Evolutionary conservation across 2,797 vertebrate genomes (phyloP).

Genomic region (Melanotaenia nigrans): DNA sequence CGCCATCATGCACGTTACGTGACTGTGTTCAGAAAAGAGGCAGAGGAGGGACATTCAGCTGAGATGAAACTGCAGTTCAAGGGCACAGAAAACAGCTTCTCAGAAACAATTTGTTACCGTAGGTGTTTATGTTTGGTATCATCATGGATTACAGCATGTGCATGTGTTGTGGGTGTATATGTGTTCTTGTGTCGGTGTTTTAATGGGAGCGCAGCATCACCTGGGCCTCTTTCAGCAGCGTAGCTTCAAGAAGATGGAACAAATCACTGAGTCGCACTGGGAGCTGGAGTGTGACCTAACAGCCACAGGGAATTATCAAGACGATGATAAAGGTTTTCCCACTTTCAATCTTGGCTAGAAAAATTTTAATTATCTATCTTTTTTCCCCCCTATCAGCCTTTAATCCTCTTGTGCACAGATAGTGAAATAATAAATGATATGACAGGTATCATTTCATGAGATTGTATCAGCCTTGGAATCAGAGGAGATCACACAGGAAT

Average conservation of each 20-base stretch:
- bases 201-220: constrained; percentile 45
- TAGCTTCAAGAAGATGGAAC: constrained; percentile 31
- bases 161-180: background rate
- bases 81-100: constrained; percentile 15
- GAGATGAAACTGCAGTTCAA: constrained; percentile 1
- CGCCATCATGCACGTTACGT: constrained; percentile 12
- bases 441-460: no score
- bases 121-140: no score
- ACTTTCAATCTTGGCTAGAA: constrained; percentile 12
- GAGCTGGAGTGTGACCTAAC: constrained; percentile 35
- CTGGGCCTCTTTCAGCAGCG: background rate
- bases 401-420: constrained; percentile 13
- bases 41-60: background rate
- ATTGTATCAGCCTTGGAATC: no score
- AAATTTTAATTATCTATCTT: constrained; percentile 39
- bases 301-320: constrained; percentile 29
- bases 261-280: constrained; percentile 17
- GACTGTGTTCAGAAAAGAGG: constrained; percentile 33
- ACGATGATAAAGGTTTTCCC: constrained; percentile 23
- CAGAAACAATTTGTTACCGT: no score
- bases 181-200: constrained; percentile 30
- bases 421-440: no score
- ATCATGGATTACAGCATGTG: no score
- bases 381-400: background rate
- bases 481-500: no score